Conservation (phyloP, 2,888 invertebrate genomes). For the Drosophila niveifrons region DNA sequence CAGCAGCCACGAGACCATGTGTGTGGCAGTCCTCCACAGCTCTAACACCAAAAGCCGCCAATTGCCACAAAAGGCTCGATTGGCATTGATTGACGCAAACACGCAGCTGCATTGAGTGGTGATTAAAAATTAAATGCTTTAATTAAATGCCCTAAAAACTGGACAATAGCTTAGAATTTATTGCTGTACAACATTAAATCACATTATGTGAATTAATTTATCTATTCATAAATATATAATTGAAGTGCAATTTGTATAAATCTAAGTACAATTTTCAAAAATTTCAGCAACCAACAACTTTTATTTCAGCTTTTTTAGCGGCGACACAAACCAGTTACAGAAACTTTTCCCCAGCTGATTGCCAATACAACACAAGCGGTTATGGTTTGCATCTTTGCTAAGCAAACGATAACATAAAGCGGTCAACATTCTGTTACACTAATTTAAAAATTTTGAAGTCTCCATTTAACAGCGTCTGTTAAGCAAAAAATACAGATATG, state of each 20-base stretch:
- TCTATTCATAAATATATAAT: too few species aligned
- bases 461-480: background rate
- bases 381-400: constrained; percentile 4
- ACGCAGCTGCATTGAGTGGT: constrained; percentile 49
- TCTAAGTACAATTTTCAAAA: background rate
- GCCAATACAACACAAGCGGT: background rate
- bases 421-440: background rate
- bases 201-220: too few species aligned
- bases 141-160: background rate
- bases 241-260: too few species aligned
- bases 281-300: background rate
- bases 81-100: constrained; percentile 71
- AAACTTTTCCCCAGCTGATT: background rate
- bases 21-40: constrained; percentile 11
- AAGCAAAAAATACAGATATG: background rate
- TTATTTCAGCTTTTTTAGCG: background rate
- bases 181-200: too few species aligned
- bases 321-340: background rate
- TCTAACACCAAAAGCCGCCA: constrained; percentile 8
- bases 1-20: constrained; percentile 14
- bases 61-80: constrained; percentile 19
- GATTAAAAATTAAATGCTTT: constrained; percentile 27
- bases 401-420: background rate
- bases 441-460: background rate
- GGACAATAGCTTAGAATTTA: background rate